Evolutionary conservation across 2,888 invertebrate species (phyloP), one percentile per base, ranked within the genome.

Genomic region (Hyposoter dolosus): DNA sequence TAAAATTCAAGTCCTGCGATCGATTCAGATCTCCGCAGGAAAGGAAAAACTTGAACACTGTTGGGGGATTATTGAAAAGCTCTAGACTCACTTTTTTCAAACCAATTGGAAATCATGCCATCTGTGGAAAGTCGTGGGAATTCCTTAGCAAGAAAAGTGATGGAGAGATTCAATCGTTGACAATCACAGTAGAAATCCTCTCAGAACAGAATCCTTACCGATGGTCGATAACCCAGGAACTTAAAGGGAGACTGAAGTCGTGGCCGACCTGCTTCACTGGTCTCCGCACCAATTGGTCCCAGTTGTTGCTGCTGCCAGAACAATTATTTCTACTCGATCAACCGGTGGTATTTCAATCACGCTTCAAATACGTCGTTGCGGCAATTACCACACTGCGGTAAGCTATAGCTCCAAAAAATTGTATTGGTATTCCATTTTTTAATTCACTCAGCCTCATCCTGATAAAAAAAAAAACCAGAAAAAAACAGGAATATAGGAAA

Each of bases 161-260:
- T 23, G 6, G 15, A n/a, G 1, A 40, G 7, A 10, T 3, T 10
- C 19, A 3, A 2, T n/a, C n/a, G 28, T 40, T 5, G 66, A 35
- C 40, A 35, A 66, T 35, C 1, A 1, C n/a, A n/a, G 40, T 35
- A n/a, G 32, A 15, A 66, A 35, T 9, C 40, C 3, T 19, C 9
- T 10, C 35, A 40, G 3, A 3, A 66, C 35, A 9, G 10, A 40
- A 17, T n/a, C 35, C 3, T 60, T 66, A 66, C 66, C 66, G 66
- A 66, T 40, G n/a, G 66, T 40, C 35, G 66, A 66, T 66, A 35
- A 66, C 10, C n/a, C n/a, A 66, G 66, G 10, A 9, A n/a, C n/a
- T 40, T n/a, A 1, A 17, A 65, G 6, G 7, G 9, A 40, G 15
- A 9, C n/a, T n/a, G 9, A 0, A 9, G 19, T 9, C 9, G 3